These are phyloP conservation scores for Catagonus wagneri DNA, from an alignment of 2,113 vertebrate species.

Conservation along the genomic window DNA sequence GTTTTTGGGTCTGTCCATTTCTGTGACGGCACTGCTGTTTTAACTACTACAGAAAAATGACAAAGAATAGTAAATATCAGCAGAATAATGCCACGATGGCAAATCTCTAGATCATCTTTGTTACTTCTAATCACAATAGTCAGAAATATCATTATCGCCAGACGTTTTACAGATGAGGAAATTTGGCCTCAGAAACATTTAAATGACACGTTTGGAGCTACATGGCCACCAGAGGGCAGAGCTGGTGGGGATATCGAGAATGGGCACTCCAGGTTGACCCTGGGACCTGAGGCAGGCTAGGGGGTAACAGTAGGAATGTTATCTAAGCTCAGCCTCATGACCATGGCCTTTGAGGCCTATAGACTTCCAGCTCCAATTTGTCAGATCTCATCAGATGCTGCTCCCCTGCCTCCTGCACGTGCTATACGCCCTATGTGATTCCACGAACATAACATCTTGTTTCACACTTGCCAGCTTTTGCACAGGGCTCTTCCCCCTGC, in stretches of 20 bases:
- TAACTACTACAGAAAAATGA: constrained; percentile 24
- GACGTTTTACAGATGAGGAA: constrained; percentile 57
- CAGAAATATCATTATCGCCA: not conserved
- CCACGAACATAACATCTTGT: not conserved
- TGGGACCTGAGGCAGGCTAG: not conserved
- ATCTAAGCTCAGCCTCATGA: not conserved
- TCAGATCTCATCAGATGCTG: constrained; percentile 15
- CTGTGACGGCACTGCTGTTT: constrained; percentile 24
- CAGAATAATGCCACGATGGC: not conserved
- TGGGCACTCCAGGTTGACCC: not conserved
- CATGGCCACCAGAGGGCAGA: constrained; percentile 54
- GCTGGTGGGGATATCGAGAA: not conserved
- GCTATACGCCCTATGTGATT: not conserved
- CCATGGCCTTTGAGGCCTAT: not conserved
- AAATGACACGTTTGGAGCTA: not conserved
- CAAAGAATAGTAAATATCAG: constrained; percentile 9
- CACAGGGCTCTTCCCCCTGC: not conserved
- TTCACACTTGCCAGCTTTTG: not conserved
- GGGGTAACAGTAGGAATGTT: not conserved
- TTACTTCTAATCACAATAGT: constrained; percentile 44
- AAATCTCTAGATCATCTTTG: constrained; percentile 49
- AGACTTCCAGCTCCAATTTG: not conserved
- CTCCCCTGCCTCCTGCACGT: not conserved
- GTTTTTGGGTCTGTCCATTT: constrained; percentile 8
- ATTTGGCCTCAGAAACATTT: constrained; percentile 19